These are phyloP conservation scores for Rhinolophus sinicus DNA, from an alignment of 2,113 vertebrate species.

Conservation along the genomic window DNA sequence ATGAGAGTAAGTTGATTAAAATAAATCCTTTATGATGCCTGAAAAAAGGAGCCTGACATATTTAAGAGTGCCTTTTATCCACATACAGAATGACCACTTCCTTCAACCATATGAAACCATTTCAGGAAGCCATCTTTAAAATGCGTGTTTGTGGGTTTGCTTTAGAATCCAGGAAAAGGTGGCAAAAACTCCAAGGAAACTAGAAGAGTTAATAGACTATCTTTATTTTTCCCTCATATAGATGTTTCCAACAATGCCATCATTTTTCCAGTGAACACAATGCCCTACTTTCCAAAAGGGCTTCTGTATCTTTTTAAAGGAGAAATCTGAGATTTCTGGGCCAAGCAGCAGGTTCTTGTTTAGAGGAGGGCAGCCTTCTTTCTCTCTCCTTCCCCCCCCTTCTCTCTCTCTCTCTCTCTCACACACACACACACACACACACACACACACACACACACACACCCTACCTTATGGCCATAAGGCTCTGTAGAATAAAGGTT, in stretches of 20 bases:
- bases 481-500: background rate
- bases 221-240: background rate
- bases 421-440: no score
- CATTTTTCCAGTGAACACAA: background rate
- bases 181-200: background rate
- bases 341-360: background rate
- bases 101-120: background rate
- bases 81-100: background rate
- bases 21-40: slow-evolving; percentile 40
- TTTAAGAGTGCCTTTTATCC: background rate
- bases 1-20: background rate
- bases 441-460: no score
- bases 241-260: background rate
- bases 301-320: background rate
- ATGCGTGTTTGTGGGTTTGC: background rate
- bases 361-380: background rate
- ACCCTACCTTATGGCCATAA: no score
- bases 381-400: background rate
- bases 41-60: background rate
- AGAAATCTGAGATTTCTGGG: background rate
- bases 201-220: background rate
- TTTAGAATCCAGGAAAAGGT: slow-evolving; percentile 10
- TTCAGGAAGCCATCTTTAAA: slow-evolving; percentile 10
- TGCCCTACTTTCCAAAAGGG: background rate
- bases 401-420: no score